Percentiles rank a stretch among this genome's conserved stretches.
Conservation (phyloP, 1,140 invertebrate species). For the Hycleus cichorii region DNA sequence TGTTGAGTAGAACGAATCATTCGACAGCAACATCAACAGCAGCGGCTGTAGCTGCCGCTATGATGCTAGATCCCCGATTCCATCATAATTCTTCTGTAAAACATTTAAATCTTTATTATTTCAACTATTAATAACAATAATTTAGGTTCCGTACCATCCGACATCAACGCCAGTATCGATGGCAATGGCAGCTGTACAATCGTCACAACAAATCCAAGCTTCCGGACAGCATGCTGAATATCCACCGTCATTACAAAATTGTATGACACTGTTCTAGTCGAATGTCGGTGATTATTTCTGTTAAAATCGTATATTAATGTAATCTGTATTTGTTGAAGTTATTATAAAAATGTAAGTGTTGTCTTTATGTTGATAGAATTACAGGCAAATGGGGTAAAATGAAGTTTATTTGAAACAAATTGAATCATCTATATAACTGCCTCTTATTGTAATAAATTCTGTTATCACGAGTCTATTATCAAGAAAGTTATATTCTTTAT, state of each 20-base stretch:
- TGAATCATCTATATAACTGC: too few relatives aligned
- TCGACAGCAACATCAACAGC: slow-evolving; percentile 38
- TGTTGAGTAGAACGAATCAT: slow-evolving; percentile 35
- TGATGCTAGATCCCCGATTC: slow-evolving; percentile 42
- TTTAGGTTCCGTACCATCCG: slow-evolving; percentile 38
- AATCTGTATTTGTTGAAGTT: too few relatives aligned
- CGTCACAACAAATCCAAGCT: slow-evolving; percentile 39
- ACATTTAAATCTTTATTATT: background rate
- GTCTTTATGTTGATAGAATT: too few relatives aligned
- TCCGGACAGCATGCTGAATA: slow-evolving; percentile 39
- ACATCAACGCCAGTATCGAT: slow-evolving; percentile 40
- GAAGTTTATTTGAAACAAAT: too few relatives aligned
- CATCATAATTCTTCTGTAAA: slow-evolving; percentile 39
- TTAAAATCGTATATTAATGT: too few relatives aligned
- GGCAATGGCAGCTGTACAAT: slow-evolving; percentile 40
- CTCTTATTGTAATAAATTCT: too few relatives aligned
- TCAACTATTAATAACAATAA: too few relatives aligned
- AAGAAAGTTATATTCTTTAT: too few relatives aligned
- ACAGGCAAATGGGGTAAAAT: too few relatives aligned
- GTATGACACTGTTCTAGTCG: slow-evolving; percentile 39
- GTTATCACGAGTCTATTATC: too few relatives aligned
- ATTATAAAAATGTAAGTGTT: too few relatives aligned
- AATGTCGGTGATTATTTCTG: too few relatives aligned
- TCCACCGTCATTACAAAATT: slow-evolving; percentile 41
- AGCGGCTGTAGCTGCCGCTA: slow-evolving; percentile 40